Conservation (phyloP, 1,140 invertebrate genomes). For the Caerostris extrusa region DNA sequence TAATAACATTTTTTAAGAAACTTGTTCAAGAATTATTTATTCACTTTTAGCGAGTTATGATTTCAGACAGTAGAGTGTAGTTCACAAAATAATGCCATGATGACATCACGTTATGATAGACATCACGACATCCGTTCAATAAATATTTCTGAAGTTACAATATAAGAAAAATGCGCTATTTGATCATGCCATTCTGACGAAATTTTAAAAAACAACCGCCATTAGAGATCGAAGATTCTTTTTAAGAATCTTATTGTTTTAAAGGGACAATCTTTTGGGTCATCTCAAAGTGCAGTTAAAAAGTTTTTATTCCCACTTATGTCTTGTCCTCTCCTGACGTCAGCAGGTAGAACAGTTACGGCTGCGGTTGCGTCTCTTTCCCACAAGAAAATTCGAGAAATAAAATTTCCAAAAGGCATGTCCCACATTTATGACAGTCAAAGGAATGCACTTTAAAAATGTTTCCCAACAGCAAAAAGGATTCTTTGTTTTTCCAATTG, state of each 20-base stretch:
- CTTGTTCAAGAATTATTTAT: background rate
- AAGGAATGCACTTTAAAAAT: background rate
- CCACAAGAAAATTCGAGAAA: background rate
- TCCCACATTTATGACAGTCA: slow-evolving; percentile 14
- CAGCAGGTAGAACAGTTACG: background rate
- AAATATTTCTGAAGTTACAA: background rate
- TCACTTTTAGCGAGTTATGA: background rate
- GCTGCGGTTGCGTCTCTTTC: background rate
- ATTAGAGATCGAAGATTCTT: background rate
- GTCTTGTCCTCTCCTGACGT: background rate
- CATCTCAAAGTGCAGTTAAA: background rate
- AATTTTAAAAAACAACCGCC: background rate
- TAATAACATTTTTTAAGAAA: too few relatives aligned
- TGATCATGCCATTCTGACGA: background rate
- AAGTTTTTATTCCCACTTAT: background rate
- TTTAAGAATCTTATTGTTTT: background rate
- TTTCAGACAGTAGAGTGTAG: background rate
- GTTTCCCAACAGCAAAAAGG: background rate
- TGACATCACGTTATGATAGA: background rate
- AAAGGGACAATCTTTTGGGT: background rate
- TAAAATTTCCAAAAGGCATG: background rate
- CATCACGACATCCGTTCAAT: background rate
- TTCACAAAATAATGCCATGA: background rate
- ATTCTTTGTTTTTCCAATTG: background rate
- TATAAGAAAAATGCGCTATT: background rate